Evolutionary conservation across 2,888 invertebrate genomes (phyloP), one percentile per base, ranked within the genome.

Genomic region (Melolontha melolontha): DNA sequence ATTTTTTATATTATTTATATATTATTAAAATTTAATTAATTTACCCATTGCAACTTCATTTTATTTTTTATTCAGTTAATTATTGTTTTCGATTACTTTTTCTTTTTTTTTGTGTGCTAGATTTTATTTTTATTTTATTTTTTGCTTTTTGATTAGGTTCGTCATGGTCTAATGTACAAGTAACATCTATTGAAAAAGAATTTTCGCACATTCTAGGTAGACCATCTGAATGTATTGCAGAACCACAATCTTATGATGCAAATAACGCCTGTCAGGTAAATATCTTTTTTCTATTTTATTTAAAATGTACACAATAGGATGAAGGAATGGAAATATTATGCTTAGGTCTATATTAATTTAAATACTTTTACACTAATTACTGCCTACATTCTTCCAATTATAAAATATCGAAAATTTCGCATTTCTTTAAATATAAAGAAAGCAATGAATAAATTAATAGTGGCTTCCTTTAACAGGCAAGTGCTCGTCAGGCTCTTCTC

Each of bases 191-290:
- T 27, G 74, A 81, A 50, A 77, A 75, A 68, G 73, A 75, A 40
- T 75, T 77, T 27, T 75, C 77, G 8, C 75, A 70, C 52, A 79
- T 79, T 14, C 79, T 82, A 34, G 82, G 82, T 8, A 75, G 79
- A 55, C 82, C 82, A 0, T 70, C 74, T 7, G 80, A 82, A 66
- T 83, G 82, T 71, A 70, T 75, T 7, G 72, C 75, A 4, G 77
- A 80, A 2, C 80, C 80, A 42, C 79, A 80, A 64, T 69, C 80
- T 16, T 81, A 80, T 65, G 80, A 75, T 63, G 22, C 69, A 4
- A 74, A 77, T 47, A 76, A 76, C 70, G 72, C 78, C 49, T 82
- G 82, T 72, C 79, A 77, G 75, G 79, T 80, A 71, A 72, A 51
- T 64, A 12, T n/a, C 22, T 16, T 29, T 66, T 34, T 34, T 8